phyloP scores from a whole-genome alignment of 2,888 invertebrate genomes.

The Dryocosmus kuriphilus region DNA sequence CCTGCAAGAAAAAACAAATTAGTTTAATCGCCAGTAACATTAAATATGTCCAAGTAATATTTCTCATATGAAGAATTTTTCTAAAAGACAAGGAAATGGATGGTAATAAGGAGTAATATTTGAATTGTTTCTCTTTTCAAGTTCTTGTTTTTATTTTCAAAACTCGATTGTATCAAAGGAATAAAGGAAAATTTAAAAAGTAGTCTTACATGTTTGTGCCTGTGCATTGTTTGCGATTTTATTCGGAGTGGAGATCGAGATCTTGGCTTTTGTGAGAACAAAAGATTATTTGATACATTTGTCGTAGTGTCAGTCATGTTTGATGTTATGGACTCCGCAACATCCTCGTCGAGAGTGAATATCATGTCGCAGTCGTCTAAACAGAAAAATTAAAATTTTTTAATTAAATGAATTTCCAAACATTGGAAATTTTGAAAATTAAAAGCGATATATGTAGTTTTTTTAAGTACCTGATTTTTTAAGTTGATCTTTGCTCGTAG shows the following conservation, averaged over 20 bases:
- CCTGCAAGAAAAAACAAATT: slow-evolving; percentile 59
- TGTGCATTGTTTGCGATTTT: slow-evolving; percentile 65
- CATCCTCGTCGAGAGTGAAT: slow-evolving; percentile 90
- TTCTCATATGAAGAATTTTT: slow-evolving; percentile 27
- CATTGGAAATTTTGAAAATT: not conserved
- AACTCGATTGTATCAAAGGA: too few species aligned
- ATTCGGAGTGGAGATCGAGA: slow-evolving; percentile 80
- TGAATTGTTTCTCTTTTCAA: not conserved
- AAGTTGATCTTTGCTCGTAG: slow-evolving; percentile 70
- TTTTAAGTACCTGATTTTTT: slow-evolving; percentile 63
- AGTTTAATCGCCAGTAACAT: slow-evolving; percentile 4
- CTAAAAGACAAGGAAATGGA: not conserved
- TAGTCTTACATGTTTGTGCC: slow-evolving; percentile 71
- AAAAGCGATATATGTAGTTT: slow-evolving; percentile 24
- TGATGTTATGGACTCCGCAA: slow-evolving; percentile 72
- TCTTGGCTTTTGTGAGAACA: slow-evolving; percentile 78
- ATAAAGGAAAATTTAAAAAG: not conserved
- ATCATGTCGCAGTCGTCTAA: slow-evolving; percentile 87
- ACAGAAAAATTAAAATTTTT: slow-evolving; percentile 27
- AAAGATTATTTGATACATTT: slow-evolving; percentile 54
- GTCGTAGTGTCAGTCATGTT: slow-evolving; percentile 41
- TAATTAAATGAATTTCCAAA: slow-evolving; percentile 33
- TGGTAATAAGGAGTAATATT: not conserved
- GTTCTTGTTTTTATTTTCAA: not conserved
- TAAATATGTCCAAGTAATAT: not conserved